Base-by-base conservation (phyloP, 2,888 invertebrate species). In the Drosophila melanosoma region DNA sequence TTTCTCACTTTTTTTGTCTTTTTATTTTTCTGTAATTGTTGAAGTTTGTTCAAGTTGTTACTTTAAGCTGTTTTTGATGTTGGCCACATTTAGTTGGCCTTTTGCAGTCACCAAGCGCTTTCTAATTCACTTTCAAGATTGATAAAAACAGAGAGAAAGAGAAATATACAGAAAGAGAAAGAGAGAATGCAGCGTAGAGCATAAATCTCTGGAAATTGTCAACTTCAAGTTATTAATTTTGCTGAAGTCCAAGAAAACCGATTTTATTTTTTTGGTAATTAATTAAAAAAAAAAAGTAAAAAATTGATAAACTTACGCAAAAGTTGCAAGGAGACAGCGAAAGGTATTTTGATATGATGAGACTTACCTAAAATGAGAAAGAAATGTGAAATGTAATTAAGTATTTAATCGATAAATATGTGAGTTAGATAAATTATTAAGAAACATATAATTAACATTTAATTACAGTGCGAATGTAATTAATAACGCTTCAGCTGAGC, bases 281-380 rank as follows among this genome's bases (percentile, higher is more conserved):
- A 54, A 76, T 75, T 70, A 29, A 2, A 3, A 32, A 36, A 17
- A 38, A 11, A n/a, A 15, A 29, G 35, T n/a, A 42, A 53, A 61
- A 70, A 60, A 53, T 48, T 45, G 33, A 45, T 52, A 33, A 70
- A 77, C 76, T 71, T 76, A 78, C 80, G 26, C 10, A 29, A 29
- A 29, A 29, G 29, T 29, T 29, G 4, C 6, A 29, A 29, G 29
- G 3, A 17, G 53, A 1, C 29, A 59, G 77, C 64, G 80, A 78
- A 76, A 78, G 80, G 80, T 62, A 20, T 29, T 20, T 32, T 23
- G 23, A 6, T 40, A 20, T 26, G 32, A 32, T n/a, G 67, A 3
- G 42, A 89, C 86, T 87, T 90, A 87, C 86, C 86, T 87, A 65
- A 77, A 87, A 87, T 17, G 76, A 89, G 52, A 86, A 42, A 71